Evolutionary conservation across 2,797 vertebrate species (phyloP).

Genomic region (Sternarchorhynchus goeldii): DNA sequence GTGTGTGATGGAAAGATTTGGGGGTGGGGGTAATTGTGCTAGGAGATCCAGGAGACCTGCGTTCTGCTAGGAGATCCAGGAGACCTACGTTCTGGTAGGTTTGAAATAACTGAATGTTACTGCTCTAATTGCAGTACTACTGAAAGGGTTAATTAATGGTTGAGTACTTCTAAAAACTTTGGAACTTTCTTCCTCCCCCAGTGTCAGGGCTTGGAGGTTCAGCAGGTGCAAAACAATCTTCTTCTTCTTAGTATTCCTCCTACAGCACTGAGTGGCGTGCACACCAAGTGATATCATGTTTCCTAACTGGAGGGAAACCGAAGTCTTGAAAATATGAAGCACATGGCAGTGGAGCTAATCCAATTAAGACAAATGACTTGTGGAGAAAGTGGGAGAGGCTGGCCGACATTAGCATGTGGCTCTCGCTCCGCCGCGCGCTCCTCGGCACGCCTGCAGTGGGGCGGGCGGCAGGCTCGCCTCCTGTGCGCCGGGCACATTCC

Average conservation of each 20-base stretch:
- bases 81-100: neutral
- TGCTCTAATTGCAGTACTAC: neutral
- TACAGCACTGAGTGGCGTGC: neutral
- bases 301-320: constrained; percentile 31
- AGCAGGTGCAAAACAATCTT: constrained; percentile 40
- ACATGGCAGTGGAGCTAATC: constrained; percentile 41
- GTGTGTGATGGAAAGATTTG: constrained; percentile 20
- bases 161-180: constrained; percentile 44
- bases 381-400: constrained; percentile 12
- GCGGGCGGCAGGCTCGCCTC: constrained; percentile 23
- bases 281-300: constrained; percentile 16
- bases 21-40: constrained; percentile 6
- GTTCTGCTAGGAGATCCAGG: constrained; percentile 34
- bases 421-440: neutral
- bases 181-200: constrained; percentile 15
- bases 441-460: constrained; percentile 31
- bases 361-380: constrained; percentile 46
- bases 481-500: constrained; percentile 28
- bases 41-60: constrained; percentile 42
- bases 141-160: constrained; percentile 46
- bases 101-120: neutral
- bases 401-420: neutral
- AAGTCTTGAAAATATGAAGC: constrained; percentile 39
- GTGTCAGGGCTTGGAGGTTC: constrained; percentile 37
- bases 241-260: constrained; percentile 31